A percentile compares a stretch with the other conserved stretches of the same genome.
Conservation (phyloP, 2,888 invertebrate species). For the Drosophila melanosoma region DNA sequence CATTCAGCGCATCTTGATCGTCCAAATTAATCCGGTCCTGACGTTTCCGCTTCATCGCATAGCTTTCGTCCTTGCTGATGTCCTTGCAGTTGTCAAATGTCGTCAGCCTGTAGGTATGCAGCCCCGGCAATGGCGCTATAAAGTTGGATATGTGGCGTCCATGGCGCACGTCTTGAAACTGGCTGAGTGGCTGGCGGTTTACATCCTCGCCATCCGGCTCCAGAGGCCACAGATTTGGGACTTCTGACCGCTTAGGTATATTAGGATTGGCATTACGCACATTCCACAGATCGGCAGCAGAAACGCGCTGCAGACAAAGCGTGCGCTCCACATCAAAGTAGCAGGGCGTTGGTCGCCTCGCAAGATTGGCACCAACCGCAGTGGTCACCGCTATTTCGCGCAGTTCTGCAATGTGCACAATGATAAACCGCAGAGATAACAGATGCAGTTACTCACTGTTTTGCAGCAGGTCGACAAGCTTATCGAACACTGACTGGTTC, state of each 20-base stretch:
- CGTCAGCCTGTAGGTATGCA: constrained; percentile 45
- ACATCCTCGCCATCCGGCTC: constrained; percentile 20
- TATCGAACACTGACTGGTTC: constrained; percentile 2
- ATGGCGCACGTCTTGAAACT: background rate
- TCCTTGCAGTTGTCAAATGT: background rate
- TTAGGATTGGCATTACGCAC: background rate
- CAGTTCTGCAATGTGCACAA: constrained; percentile 29
- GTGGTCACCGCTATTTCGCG: constrained; percentile 20
- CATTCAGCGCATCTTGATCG: constrained; percentile 28
- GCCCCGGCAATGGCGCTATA: constrained; percentile 45
- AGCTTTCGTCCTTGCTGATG: background rate
- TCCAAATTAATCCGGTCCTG: constrained; percentile 2
- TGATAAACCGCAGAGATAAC: background rate
- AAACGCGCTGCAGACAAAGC: constrained; percentile 30
- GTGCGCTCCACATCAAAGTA: constrained; percentile 57
- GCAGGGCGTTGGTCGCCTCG: constrained; percentile 37
- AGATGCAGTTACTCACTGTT: constrained; percentile 41
- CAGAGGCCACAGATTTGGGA: accelerated
- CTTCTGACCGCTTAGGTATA: background rate
- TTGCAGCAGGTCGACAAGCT: constrained; percentile 14
- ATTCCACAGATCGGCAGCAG: background rate
- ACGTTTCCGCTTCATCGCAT: constrained; percentile 15
- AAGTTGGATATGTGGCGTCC: constrained; percentile 45
- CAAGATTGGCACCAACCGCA: constrained; percentile 28
- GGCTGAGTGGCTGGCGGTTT: constrained; percentile 4